Base-by-base conservation (phyloP, 53 echinoderm and acorn worm genomes). In the Arbacia lixula region DNA sequence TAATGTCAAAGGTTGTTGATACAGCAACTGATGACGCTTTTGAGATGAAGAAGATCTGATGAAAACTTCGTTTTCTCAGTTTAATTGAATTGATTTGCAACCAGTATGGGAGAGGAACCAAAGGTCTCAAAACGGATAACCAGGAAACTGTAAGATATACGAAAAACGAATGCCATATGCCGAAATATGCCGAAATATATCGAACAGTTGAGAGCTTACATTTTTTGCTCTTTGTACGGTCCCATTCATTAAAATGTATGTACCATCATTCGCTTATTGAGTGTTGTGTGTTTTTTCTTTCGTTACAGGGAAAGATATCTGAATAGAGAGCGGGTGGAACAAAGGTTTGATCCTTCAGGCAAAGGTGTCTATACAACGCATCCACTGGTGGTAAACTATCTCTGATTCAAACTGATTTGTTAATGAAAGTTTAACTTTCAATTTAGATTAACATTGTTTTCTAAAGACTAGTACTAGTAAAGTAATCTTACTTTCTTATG, bases 1-100 rank as follows among this genome's bases (percentile, higher is more conserved):
- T 32, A 20, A 34, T 52, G 75, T 75, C 54, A 75, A 75, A 75
- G 75, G 75, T 54, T 75, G 75, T 75, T 75, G 75, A 46, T 53
- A 75, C 54, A 24, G 75, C 75, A 75, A 75, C 75, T 52, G 53
- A 53, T 29, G 50, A 75, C 75, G 51, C n/a, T 21, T 1, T 53
- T 27, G 52, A 17, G 32, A 30, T 30, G 17, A 12, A 16, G 19
- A 50, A 51, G 3, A 3, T n/a, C 34, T 4, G 5, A 1, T 6
- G 24, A 19, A 20, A 35, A 21, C 41, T 46, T 22, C 3, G 11
- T 71, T 46, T 6, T 11, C 16, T 71, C 28, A 24, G n/a, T n/a
- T n/a, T n/a, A n/a, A n/a, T n/a, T n/a, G n/a, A n/a, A n/a, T n/a
- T n/a, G n/a, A n/a, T n/a, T n/a, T 22, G 12, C 2, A 4, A 74